A percentile compares a stretch with the other conserved stretches of the same genome.
These are phyloP conservation scores for Conomelus anceps DNA, from an alignment of 2,888 invertebrate genomes.

Conservation along the genomic window DNA sequence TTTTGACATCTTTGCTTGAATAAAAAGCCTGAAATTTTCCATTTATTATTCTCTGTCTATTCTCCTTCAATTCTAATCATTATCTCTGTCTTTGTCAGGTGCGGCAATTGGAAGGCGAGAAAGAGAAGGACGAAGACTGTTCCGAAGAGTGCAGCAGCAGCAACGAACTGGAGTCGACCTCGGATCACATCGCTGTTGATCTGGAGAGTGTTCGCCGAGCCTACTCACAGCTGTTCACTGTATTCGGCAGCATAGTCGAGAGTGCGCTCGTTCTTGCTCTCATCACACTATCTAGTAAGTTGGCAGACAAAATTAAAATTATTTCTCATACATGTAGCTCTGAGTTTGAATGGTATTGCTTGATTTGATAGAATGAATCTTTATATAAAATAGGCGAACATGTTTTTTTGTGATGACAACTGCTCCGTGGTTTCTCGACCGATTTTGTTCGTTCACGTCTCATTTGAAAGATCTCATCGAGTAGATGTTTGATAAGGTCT, in stretches of 20 bases:
- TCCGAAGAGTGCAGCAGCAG: conserved; percentile 28
- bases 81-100: conserved; percentile 42
- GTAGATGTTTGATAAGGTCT: too few species aligned
- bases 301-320: neutral
- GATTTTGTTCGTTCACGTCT: too few species aligned
- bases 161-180: conserved; percentile 20
- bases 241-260: conserved; percentile 46
- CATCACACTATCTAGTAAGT: conserved; percentile 60
- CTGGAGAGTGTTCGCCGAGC: conserved; percentile 63
- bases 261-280: conserved; percentile 68
- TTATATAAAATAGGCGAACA: too few species aligned
- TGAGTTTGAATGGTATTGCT: neutral
- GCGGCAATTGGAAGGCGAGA: conserved; percentile 64
- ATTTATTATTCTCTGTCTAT: too few species aligned
- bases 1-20: too few species aligned
- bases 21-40: too few species aligned
- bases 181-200: conserved; percentile 51
- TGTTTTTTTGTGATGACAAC: too few species aligned
- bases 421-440: too few species aligned
- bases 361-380: too few species aligned
- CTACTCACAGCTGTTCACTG: conserved; percentile 49
- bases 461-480: too few species aligned
- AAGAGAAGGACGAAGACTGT: conserved; percentile 82
- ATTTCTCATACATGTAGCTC: too few species aligned
- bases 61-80: too few species aligned